A percentile compares a stretch with the other conserved stretches of the same genome.
These are phyloP conservation scores for Actinopyga echinites DNA, from an alignment of 53 echinoderm and acorn worm species.

Conservation along the genomic window DNA sequence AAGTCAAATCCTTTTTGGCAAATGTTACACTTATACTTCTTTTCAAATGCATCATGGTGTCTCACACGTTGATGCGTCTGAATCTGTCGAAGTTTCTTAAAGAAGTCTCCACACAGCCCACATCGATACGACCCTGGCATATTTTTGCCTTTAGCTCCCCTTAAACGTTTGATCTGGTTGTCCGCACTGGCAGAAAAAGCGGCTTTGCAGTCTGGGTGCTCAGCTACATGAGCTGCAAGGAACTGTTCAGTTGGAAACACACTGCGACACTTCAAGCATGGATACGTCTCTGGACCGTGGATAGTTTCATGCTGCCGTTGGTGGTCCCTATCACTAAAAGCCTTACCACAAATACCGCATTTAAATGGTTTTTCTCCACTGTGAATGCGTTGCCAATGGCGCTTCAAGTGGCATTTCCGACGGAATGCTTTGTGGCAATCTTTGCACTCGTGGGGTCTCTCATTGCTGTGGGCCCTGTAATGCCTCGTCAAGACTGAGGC, in stretches of 20 bases:
- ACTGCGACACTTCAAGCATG: conserved; percentile 88
- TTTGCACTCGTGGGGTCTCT: conserved; percentile 89
- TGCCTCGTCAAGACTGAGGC: conserved; percentile 92
- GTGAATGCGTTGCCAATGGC: conserved; percentile 98
- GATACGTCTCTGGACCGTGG: conserved; percentile 97
- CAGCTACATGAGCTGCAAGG: conserved; percentile 85
- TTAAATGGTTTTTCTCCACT: conserved; percentile 98
- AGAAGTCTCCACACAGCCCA: conserved; percentile 91
- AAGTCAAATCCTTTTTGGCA: conserved; percentile 96
- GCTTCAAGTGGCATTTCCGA: conserved; percentile 94
- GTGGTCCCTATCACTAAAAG: conserved; percentile 95
- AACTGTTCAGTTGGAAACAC: conserved; percentile 92
- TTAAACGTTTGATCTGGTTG: conserved; percentile 63
- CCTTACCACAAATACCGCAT: conserved; percentile 93
- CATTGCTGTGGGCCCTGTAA: conserved; percentile 90
- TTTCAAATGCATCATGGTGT: conserved; percentile 95
- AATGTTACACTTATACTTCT: conserved; percentile 98
- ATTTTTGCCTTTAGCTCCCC: conserved; percentile 79
- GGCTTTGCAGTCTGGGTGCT: conserved; percentile 94
- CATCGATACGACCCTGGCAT: conserved; percentile 83
- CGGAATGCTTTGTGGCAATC: conserved; percentile 96
- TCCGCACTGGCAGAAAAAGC: conserved; percentile 84
- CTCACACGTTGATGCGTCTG: conserved; percentile 98
- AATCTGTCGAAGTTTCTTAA: conserved; percentile 94
- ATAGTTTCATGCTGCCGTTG: conserved; percentile 97